phyloP scores from a whole-genome alignment of 1,140 invertebrate species.

The Philopotamus ludificatus region DNA sequence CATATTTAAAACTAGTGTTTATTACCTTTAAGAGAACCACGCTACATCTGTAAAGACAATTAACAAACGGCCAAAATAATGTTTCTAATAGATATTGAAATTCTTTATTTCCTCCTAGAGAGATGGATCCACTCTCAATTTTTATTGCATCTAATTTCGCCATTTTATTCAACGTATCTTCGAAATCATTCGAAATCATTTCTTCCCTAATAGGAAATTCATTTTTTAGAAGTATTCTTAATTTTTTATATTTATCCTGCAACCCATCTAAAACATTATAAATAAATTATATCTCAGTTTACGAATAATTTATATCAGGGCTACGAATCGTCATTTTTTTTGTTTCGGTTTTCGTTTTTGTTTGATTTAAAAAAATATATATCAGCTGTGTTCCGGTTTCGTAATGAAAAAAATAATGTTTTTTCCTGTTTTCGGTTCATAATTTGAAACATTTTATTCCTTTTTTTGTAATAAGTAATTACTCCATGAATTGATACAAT shows the following conservation, averaged over 20 bases:
- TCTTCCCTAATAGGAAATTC: slow-evolving; percentile 58
- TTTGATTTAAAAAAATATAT: too few relatives aligned
- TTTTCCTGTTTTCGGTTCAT: too few relatives aligned
- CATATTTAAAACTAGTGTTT: too few relatives aligned
- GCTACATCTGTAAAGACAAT: slow-evolving; percentile 50
- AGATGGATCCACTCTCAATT: slow-evolving; percentile 32
- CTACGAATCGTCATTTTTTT: too few relatives aligned
- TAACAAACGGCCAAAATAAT: slow-evolving; percentile 55
- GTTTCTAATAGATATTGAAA: slow-evolving; percentile 53
- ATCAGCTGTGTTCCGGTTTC: too few relatives aligned
- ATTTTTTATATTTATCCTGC: slow-evolving; percentile 48
- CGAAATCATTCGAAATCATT: slow-evolving; percentile 54
- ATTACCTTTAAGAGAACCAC: slow-evolving; percentile 49
- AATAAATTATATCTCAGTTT: slow-evolving; percentile 27
- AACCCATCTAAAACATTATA: slow-evolving; percentile 49
- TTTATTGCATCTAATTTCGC: slow-evolving; percentile 47
- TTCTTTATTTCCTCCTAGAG: slow-evolving; percentile 49
- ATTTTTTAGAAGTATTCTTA: slow-evolving; percentile 57
- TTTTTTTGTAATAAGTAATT: too few relatives aligned
- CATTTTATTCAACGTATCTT: slow-evolving; percentile 51
- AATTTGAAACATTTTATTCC: too few relatives aligned
- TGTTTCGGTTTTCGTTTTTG: too few relatives aligned
- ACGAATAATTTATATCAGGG: too few relatives aligned
- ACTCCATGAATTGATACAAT: too few relatives aligned
- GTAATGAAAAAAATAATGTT: too few relatives aligned